A percentile compares a stretch with the other conserved stretches of the same genome.
Conservation (phyloP, 1,140 invertebrate species). For the Drosophila orena region DNA sequence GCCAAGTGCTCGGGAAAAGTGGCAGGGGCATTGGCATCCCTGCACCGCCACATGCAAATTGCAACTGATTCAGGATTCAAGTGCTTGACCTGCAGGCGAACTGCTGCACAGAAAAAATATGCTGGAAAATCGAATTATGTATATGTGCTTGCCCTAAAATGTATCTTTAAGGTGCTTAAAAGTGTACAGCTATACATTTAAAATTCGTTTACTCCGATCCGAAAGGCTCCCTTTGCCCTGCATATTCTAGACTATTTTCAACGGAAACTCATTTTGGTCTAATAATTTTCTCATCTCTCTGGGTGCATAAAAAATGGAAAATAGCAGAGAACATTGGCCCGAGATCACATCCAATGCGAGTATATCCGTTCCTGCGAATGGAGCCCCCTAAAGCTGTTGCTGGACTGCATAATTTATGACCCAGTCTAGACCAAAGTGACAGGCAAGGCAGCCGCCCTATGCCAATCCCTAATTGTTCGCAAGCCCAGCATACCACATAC, state of each 20-base stretch:
- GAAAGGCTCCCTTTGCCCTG: too few relatives aligned
- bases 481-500: background rate
- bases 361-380: background rate
- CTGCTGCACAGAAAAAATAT: background rate
- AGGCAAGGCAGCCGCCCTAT: constrained; percentile 16
- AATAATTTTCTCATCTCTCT: background rate
- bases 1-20: constrained; percentile 56
- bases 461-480: constrained; percentile 54
- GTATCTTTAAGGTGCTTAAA: too few relatives aligned
- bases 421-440: constrained; percentile 73
- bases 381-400: constrained; percentile 55
- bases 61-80: constrained; percentile 75
- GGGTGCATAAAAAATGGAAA: constrained; percentile 29
- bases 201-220: too few relatives aligned
- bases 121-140: background rate
- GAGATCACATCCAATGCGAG: background rate
- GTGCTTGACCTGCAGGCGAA: constrained; percentile 32
- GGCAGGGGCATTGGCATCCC: constrained; percentile 3
- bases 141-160: too few relatives aligned
- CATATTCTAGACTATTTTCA: too few relatives aligned
- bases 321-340: constrained; percentile 44
- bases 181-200: too few relatives aligned
- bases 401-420: constrained; percentile 66
- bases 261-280: too few relatives aligned
- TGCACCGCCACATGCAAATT: constrained; percentile 72